Percentiles rank a stretch among this genome's conserved stretches.
Conservation (phyloP, 2,888 invertebrate species). For the Agonum fuliginosum region DNA sequence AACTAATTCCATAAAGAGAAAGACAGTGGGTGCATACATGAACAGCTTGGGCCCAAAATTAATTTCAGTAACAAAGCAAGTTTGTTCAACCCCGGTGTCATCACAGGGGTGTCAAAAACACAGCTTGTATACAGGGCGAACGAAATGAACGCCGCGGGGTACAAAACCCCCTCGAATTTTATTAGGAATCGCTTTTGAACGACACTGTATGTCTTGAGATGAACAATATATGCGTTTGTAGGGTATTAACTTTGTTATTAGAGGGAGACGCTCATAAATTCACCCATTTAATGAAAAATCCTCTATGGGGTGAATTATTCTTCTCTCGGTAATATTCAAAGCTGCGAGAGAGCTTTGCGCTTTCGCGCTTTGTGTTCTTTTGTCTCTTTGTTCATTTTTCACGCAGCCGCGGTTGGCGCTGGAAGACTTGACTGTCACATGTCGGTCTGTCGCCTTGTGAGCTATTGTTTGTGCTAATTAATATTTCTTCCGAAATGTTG, state of each 20-base stretch:
- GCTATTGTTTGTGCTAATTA: constrained; percentile 52
- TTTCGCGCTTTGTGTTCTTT: constrained; percentile 24
- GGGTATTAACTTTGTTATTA: constrained; percentile 40
- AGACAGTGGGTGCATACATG: constrained; percentile 17
- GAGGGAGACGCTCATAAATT: constrained; percentile 2
- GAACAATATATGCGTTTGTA: constrained; percentile 12
- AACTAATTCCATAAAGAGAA: constrained; percentile 18
- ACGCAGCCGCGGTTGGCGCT: constrained; percentile 25
- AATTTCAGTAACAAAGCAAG: constrained; percentile 42
- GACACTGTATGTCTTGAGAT: not conserved
- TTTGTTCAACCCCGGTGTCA: constrained; percentile 33
- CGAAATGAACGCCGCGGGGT: constrained; percentile 13
- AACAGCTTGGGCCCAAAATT: constrained; percentile 8
- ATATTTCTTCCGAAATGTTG: constrained; percentile 50
- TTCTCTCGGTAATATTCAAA: constrained; percentile 21
- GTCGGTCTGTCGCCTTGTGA: constrained; percentile 46
- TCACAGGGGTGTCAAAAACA: constrained; percentile 26
- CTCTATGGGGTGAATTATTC: not conserved
- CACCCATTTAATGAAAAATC: not conserved
- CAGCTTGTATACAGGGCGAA: not conserved
- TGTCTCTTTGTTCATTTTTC: constrained; percentile 51
- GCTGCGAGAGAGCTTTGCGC: constrained; percentile 18
- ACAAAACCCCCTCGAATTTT: constrained; percentile 5
- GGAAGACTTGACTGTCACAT: not conserved
- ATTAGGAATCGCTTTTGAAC: constrained; percentile 34